Evolutionary conservation across 1,140 invertebrate species (phyloP).

Genomic region (Leptinotarsa defecta): DNA sequence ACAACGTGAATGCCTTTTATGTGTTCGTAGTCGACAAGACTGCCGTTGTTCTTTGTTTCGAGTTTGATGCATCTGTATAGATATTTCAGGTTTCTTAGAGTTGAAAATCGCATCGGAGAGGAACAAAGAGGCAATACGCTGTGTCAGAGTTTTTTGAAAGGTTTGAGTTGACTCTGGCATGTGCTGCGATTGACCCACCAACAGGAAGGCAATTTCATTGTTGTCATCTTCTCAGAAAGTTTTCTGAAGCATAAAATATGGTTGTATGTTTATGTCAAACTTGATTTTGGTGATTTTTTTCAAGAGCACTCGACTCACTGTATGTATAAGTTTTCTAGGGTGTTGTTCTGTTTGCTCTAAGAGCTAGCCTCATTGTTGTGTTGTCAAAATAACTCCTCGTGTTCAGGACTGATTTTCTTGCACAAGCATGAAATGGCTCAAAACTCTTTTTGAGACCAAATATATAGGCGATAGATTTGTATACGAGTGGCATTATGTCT

Average conservation of each 20-base stretch:
- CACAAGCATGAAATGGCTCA: background rate
- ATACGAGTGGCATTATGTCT: too few species aligned
- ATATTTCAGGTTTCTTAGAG: background rate
- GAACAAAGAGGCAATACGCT: too few species aligned
- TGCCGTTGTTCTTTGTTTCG: background rate
- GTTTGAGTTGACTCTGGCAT: background rate
- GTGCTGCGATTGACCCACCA: background rate
- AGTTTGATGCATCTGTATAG: background rate
- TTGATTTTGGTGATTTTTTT: background rate
- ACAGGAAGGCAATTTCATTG: background rate
- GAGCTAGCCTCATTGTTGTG: background rate
- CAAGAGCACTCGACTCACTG: background rate
- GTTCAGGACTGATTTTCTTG: background rate
- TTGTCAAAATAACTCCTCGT: background rate
- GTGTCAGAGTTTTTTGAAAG: background rate
- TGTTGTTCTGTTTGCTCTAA: background rate
- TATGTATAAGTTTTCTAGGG: background rate
- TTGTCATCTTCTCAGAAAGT: background rate
- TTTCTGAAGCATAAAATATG: background rate
- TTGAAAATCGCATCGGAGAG: background rate
- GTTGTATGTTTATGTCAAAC: background rate
- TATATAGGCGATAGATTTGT: too few species aligned
- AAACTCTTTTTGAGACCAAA: too few species aligned
- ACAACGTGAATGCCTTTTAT: background rate
- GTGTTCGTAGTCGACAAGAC: background rate